A percentile compares a stretch with the other conserved stretches of the same genome.
phyloP scores from a whole-genome alignment of 1,140 invertebrate species.

The Bombyx mandarina region DNA sequence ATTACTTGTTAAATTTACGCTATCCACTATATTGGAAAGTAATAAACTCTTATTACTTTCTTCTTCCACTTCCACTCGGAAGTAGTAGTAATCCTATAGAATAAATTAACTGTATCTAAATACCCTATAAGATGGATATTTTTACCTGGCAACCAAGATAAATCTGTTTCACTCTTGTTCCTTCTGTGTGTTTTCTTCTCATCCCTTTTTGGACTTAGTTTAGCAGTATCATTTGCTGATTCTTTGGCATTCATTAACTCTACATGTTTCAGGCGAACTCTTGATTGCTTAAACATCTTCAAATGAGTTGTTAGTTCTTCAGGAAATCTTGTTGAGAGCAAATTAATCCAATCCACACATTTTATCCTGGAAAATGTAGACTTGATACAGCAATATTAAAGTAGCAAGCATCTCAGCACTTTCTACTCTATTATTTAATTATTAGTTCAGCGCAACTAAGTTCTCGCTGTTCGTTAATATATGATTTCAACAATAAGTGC shows the following conservation, averaged over 20 bases:
- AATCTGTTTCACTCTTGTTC: constrained; percentile 82
- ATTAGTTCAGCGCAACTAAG: no score
- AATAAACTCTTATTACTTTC: no score
- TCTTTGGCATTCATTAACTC: constrained; percentile 61
- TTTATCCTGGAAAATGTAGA: constrained; percentile 76
- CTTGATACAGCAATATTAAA: no score
- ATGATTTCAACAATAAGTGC: no score
- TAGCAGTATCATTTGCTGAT: constrained; percentile 63
- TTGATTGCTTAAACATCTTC: constrained; percentile 83
- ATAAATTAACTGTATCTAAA: no score
- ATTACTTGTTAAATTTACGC: no score
- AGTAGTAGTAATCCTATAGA: no score
- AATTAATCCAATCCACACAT: constrained; percentile 90
- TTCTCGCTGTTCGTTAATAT: no score
- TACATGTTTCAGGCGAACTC: constrained; percentile 67
- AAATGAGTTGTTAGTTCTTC: constrained; percentile 93
- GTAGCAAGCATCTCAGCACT: no score
- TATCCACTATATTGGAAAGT: no score
- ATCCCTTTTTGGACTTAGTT: constrained; percentile 56
- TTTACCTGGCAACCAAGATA: constrained; percentile 73
- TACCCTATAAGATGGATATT: background rate
- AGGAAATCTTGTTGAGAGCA: constrained; percentile 87
- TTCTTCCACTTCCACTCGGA: no score
- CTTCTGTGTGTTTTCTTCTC: constrained; percentile 73
- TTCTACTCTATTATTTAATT: no score